Conservation (phyloP, 2,888 invertebrate species). For the Drosophila mayaguana region DNA sequence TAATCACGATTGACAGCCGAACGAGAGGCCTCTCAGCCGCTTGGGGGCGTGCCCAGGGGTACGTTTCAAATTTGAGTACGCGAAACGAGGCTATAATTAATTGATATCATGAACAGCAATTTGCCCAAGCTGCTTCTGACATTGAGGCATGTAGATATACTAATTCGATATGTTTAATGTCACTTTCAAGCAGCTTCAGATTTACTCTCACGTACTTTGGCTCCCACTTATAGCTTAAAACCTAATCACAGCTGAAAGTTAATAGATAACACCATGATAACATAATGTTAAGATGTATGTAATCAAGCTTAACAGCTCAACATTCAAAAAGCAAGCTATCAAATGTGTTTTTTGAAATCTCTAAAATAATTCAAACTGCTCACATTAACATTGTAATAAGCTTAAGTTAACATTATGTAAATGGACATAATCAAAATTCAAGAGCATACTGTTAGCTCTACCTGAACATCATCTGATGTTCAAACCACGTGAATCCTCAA, state of each 20-base stretch:
- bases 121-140: not conserved
- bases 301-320: too few relatives aligned
- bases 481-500: not conserved
- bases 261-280: too few relatives aligned
- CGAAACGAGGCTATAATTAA: not conserved
- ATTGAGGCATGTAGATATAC: too few relatives aligned
- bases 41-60: not conserved
- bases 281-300: too few relatives aligned
- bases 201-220: too few relatives aligned
- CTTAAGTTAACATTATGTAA: not conserved
- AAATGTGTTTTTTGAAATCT: too few relatives aligned
- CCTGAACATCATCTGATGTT: not conserved
- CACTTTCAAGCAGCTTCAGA: not conserved
- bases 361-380: not conserved
- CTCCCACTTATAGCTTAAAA: not conserved
- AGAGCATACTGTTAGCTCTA: not conserved
- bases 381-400: too few relatives aligned
- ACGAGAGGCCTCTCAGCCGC: slow-evolving; percentile 6
- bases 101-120: not conserved
- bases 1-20: not conserved
- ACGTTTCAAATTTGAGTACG: not conserved
- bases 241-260: too few relatives aligned
- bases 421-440: not conserved
- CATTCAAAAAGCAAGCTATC: too few relatives aligned
- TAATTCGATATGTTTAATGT: not conserved